Conservation (phyloP, 2,113 vertebrate species). For the Lagopus leucura region DNA sequence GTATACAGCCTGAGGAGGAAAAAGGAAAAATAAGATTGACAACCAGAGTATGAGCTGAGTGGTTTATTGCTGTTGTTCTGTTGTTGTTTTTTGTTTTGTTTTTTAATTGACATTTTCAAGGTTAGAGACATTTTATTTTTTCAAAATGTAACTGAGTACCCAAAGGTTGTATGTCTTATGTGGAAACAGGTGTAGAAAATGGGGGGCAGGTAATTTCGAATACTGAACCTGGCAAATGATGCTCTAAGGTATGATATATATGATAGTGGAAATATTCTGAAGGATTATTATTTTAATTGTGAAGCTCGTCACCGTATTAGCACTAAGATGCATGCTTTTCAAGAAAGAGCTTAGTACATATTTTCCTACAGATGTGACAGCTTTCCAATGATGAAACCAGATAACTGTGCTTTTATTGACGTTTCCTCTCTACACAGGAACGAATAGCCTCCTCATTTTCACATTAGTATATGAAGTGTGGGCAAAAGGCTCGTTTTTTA, state of each 20-base stretch:
- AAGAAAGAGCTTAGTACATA: background rate
- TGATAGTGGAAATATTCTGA: background rate
- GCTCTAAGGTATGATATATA: background rate
- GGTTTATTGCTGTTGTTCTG: background rate
- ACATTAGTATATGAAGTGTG: background rate
- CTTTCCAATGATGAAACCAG: background rate
- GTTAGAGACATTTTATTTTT: background rate
- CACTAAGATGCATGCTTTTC: background rate
- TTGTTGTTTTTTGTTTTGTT: background rate
- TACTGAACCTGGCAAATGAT: background rate
- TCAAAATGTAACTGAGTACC: background rate
- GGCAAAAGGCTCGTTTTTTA: background rate
- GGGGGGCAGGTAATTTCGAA: background rate
- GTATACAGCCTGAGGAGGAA: background rate
- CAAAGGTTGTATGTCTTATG: background rate
- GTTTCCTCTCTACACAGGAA: background rate
- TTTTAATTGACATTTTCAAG: slow-evolving; percentile 8
- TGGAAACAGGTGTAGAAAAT: background rate
- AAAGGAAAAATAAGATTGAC: background rate
- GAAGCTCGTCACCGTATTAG: background rate
- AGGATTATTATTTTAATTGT: background rate
- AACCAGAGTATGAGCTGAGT: background rate
- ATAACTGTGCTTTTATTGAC: background rate
- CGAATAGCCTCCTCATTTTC: background rate
- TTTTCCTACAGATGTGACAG: background rate